Evolutionary conservation across 2,113 vertebrate species (phyloP), one percentile per base, ranked within the genome.

Genomic region (Rhynchomys soricoides): DNA sequence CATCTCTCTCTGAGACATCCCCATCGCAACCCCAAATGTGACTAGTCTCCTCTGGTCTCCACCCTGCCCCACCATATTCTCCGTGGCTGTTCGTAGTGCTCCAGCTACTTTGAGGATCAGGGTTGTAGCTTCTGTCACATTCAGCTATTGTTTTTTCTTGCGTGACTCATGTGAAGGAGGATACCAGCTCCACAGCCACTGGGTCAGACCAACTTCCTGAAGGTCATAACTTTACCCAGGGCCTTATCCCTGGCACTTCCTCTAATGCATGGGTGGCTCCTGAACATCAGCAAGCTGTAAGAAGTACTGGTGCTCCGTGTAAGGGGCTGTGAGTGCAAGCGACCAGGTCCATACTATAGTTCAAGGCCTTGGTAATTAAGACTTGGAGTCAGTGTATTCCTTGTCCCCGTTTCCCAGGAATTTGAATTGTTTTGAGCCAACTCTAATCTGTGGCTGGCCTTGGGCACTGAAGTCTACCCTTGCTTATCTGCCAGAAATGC

Each of bases 41-140:
- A 34, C 57, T 43, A 4, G 9, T 57, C 7, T 4, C 48, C 66
- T 62, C 3, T 15, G 74, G 21, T 12, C 48, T 52, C 45, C 9
- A 0, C 37, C 7, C 19, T 48, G 13, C 7, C 9, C 34, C 22
- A 5, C 16, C 12, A 0, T 59, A n/a, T 19, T n/a, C 40, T 26
- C 40, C 55, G 0, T 1, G 4, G 70, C 68, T 55, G 5, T 45
- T 31, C 1, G 11, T 31, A 62, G 19, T 12, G 12, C 86, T 86
- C 10, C 62, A 43, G 70, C 40, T 78, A 0, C 62, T 19, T 34
- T 1, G 48, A 48, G 71, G 29, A 83, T 82, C 78, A 78, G 52
- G 37, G 40, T n/a, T 48, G 70, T 24, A 19, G 55, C 40, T 43
- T 2, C 71, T 85, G 55, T 92, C 19, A 57, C 4, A 17, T 57